A percentile compares a stretch with the other conserved stretches of the same genome.
Evolutionary conservation across 2,888 invertebrate genomes (phyloP).

Genomic region (Synergus laeviventris): DNA sequence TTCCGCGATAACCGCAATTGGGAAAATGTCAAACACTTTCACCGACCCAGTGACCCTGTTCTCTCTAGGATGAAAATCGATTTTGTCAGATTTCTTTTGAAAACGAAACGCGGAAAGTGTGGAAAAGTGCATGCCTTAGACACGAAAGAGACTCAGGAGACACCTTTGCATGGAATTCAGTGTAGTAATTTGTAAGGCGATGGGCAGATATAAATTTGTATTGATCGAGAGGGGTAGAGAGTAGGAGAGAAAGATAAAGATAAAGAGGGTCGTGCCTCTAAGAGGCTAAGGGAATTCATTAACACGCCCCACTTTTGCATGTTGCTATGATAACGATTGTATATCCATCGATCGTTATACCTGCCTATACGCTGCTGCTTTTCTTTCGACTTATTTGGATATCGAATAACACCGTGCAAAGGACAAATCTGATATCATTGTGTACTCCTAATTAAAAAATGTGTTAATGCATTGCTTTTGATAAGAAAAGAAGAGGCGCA

Average conservation of each 20-base stretch:
- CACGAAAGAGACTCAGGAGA: not conserved
- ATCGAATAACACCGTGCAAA: not conserved
- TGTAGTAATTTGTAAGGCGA: not conserved
- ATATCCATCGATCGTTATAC: constrained; percentile 1
- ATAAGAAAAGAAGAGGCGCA: not conserved
- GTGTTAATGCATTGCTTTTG: not conserved
- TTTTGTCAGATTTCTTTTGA: constrained; percentile 18
- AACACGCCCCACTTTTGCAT: not conserved
- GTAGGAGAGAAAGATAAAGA: not conserved
- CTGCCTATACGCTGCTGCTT: not conserved
- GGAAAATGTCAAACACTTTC: constrained; percentile 56
- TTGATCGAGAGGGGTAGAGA: not conserved
- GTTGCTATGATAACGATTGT: not conserved
- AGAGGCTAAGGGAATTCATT: not conserved
- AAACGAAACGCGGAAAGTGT: constrained; percentile 4
- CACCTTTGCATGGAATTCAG: not conserved
- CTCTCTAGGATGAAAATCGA: constrained; percentile 46
- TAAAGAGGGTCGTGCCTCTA: not conserved
- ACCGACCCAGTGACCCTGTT: constrained; percentile 57
- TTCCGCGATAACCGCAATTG: constrained; percentile 22
- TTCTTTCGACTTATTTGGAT: not conserved
- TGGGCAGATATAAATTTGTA: not conserved
- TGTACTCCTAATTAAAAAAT: not conserved
- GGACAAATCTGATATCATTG: not conserved
- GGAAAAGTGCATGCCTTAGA: not conserved